A percentile compares a stretch with the other conserved stretches of the same genome.
These are phyloP conservation scores for Rhysida immarginata DNA, from an alignment of 1,140 invertebrate species.

Conservation along the genomic window DNA sequence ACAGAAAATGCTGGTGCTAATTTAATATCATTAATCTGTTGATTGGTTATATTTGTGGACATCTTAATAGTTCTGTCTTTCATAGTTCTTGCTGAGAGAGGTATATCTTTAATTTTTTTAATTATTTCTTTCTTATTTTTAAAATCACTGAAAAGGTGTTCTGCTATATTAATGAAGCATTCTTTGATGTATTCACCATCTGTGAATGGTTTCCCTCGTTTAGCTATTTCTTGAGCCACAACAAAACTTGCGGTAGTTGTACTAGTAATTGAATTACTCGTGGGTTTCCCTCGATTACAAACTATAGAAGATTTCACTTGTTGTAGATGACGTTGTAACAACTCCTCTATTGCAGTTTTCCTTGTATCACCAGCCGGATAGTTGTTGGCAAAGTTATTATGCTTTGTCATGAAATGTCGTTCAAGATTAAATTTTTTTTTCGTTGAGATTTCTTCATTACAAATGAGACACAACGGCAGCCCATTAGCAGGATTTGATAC, in stretches of 20 bases:
- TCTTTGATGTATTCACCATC: slow-evolving; percentile 19
- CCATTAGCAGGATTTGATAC: not conserved
- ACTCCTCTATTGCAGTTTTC: not conserved
- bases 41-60: not conserved
- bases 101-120: slow-evolving; percentile 18
- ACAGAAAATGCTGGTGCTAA: not conserved
- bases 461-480: not conserved
- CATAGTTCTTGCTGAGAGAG: slow-evolving; percentile 22
- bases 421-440: not conserved
- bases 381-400: slow-evolving; percentile 5
- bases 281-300: not conserved
- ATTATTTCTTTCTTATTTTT: slow-evolving; percentile 17
- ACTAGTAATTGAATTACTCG: not conserved
- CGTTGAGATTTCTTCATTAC: not conserved
- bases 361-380: slow-evolving; percentile 6
- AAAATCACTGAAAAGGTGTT: slow-evolving; percentile 14
- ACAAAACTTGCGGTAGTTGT: not conserved
- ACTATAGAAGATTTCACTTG: not conserved
- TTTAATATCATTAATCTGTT: not conserved
- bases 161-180: slow-evolving; percentile 16
- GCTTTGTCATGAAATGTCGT: slow-evolving; percentile 7
- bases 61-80: slow-evolving; percentile 18
- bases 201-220: slow-evolving; percentile 16
- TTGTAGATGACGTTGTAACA: not conserved
- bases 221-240: not conserved